These are phyloP conservation scores for Augiades crinisus DNA, from an alignment of 2,888 invertebrate species.

Conservation along the genomic window DNA sequence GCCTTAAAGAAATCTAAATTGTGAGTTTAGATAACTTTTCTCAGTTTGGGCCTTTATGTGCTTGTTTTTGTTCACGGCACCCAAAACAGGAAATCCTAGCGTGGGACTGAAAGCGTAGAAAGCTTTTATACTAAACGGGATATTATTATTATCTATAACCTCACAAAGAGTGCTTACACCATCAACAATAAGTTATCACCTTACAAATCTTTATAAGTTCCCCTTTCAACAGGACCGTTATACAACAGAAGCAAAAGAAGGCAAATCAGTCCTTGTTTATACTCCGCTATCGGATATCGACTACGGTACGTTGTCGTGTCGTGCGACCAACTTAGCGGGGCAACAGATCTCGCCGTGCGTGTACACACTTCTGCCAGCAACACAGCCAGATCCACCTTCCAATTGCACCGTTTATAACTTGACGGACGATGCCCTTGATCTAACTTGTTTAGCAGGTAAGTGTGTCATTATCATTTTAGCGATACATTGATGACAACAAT, in stretches of 20 bases:
- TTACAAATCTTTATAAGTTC: no score
- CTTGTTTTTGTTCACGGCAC: no score
- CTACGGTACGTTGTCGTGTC: slow-evolving; percentile 90
- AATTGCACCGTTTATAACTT: slow-evolving; percentile 91
- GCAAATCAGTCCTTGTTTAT: slow-evolving; percentile 87
- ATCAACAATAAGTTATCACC: no score
- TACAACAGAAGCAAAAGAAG: slow-evolving; percentile 71
- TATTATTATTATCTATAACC: no score
- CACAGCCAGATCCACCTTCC: slow-evolving; percentile 88
- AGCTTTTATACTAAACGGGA: no score
- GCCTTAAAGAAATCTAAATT: no score
- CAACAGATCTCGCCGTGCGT: slow-evolving; percentile 87
- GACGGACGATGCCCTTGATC: slow-evolving; percentile 88
- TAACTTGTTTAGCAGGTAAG: slow-evolving; percentile 84
- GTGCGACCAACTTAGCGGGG: slow-evolving; percentile 87
- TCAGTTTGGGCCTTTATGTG: no score
- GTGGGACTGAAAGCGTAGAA: no score
- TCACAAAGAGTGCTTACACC: no score
- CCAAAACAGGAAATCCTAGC: no score
- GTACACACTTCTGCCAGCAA: slow-evolving; percentile 88
- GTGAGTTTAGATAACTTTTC: no score
- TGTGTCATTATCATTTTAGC: slow-evolving; percentile 1
- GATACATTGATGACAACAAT: no score
- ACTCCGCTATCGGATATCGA: slow-evolving; percentile 89
- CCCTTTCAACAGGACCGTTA: slow-evolving; percentile 73